Evolutionary conservation across 2,888 invertebrate genomes (phyloP), one percentile per base, ranked within the genome.

Genomic region (Unio delphinus): DNA sequence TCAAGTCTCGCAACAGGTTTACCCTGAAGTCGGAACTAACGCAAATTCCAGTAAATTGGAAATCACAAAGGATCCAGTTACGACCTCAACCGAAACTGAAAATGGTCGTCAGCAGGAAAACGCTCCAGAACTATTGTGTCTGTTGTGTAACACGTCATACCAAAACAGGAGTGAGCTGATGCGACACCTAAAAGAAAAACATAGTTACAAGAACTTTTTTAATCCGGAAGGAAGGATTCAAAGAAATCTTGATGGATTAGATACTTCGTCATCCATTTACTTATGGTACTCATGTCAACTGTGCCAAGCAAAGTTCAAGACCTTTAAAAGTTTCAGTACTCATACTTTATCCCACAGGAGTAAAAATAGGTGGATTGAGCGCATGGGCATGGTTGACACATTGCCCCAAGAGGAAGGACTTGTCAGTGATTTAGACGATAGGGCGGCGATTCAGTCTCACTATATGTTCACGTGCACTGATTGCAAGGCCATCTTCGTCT

Each of bases 401-500:
- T 64, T 64, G 23, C 59, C 74, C 1, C 64, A 71, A 30, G 8
- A 58, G 60, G 26, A 64, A 72, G n/a, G 72, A 68, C 30, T 71
- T 73, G 4, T 65, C 64, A 18, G 63, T 72, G 23, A 73, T 73
- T 64, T 64, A 59, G 23, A 59, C 73, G 7, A 61, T 73, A 26
- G 74, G 17, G 60, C 69, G 15, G 74, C 71, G 45, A 71, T 73
- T 17, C 70, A 73, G 5, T 70, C 59, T 61, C 61, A 75, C 54
- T 71, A 76, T 0, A 74, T 78, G 8, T 89, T 89, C 75, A 83
- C 83, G 61, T 90, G 90, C 72, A 85, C 86, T 26, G 88, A 88
- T 67, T 90, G 90, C 67, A 80, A 87, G 34, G 81, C 86, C 0
- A 79, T 87, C 3, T 90, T 90, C 75, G 76, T 84, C 17, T 88